Conservation (phyloP, 2,888 invertebrate species). For the Cosmopolites sordidus region DNA sequence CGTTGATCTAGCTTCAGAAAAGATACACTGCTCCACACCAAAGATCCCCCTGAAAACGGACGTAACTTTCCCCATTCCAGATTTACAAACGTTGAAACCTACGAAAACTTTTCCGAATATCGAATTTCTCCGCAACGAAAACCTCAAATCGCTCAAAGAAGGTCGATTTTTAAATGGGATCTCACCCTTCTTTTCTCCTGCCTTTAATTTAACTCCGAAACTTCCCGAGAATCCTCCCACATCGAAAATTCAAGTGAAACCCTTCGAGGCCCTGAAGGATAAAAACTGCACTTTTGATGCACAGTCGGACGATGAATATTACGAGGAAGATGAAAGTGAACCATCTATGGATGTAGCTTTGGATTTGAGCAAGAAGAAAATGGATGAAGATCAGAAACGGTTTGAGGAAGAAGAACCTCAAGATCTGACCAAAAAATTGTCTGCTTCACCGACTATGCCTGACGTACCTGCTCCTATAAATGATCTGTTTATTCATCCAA, state of each 20-base stretch:
- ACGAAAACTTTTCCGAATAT: not conserved
- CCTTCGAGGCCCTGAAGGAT: slow-evolving; percentile 59
- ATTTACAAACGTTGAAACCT: slow-evolving; percentile 27
- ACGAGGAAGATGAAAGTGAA: slow-evolving; percentile 35
- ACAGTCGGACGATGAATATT: slow-evolving; percentile 40
- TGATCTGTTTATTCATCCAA: slow-evolving; percentile 49
- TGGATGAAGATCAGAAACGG: slow-evolving; percentile 29
- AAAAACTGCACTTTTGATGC: slow-evolving; percentile 41
- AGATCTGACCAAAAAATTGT: slow-evolving; percentile 47
- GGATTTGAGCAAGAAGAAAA: slow-evolving; percentile 75
- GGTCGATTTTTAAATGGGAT: slow-evolving; percentile 28
- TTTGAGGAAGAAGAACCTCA: slow-evolving; percentile 45
- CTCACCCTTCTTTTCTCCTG: slow-evolving; percentile 26
- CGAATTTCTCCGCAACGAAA: slow-evolving; percentile 10
- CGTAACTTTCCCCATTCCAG: slow-evolving; percentile 12
- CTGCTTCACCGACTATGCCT: slow-evolving; percentile 31
- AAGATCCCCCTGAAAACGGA: slow-evolving; percentile 34
- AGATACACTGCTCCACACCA: slow-evolving; percentile 41
- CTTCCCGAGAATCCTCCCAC: slow-evolving; percentile 9
- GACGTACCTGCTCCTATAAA: slow-evolving; percentile 57
- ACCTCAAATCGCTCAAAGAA: slow-evolving; percentile 16
- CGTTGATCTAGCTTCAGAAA: slow-evolving; percentile 35
- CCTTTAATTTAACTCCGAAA: slow-evolving; percentile 34
- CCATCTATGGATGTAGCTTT: slow-evolving; percentile 55
- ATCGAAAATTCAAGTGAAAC: slow-evolving; percentile 52